Evolutionary conservation across 2,888 invertebrate species (phyloP), one percentile per base, ranked within the genome.

Genomic region (Drosophila merina): DNA sequence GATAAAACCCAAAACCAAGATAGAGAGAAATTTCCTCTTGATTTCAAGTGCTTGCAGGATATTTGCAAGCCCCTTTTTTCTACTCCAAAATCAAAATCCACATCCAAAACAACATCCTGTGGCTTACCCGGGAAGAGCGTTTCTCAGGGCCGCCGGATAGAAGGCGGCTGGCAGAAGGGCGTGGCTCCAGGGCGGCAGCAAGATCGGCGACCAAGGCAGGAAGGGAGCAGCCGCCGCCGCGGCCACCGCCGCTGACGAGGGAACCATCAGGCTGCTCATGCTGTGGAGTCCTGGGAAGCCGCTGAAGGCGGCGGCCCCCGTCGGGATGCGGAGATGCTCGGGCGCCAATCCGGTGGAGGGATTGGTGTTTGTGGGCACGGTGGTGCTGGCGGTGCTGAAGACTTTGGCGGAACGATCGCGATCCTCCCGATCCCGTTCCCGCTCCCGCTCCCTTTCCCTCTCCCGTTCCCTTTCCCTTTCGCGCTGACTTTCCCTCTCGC

Each of bases 41-140:
- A 20, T 20, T 20, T 20, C 20, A 20, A 20, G 20, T 20, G 20
- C 1, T 20, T 20, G 1, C 20, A 20, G 20, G 20, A 20, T 20
- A 20, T 20, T 20, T 20, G 1, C 1, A 14, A 20, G 20, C 1
- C 20, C 20, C 14, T 14, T 20, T 20, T 20, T 20, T 2, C 20
- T 1, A 20, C 2, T 20, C 20, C 20, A 20, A 20, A 20, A 20
- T 20, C 20, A 20, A 20, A 20, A 20, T 20, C 20, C 20, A 26
- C n/a, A 9, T n/a, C 20, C 50, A 33, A 36, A 14, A 44, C 3
- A 4, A 4, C 4, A 33, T 33, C 31, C 31, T 9, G 20, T 33
- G 3, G 75, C 94, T 94, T 93, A 95, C 95, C 95, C 95, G 56
- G 95, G 96, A 83, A 96, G 93, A 72, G 95, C 95, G 60, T 94